Evolutionary conservation across 2,888 invertebrate genomes (phyloP).

Genomic region (Atrina japonica): DNA sequence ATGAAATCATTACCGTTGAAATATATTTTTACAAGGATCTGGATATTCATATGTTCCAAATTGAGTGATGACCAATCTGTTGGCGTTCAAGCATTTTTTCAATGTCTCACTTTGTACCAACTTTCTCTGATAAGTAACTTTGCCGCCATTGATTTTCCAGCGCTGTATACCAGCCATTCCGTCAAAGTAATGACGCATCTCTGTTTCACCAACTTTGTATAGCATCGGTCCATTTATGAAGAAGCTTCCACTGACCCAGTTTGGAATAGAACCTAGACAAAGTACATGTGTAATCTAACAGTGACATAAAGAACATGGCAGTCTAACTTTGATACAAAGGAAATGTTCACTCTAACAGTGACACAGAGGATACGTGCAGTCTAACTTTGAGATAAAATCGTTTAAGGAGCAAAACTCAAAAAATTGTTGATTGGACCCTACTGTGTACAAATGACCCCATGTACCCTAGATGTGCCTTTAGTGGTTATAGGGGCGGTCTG

Average conservation of each 20-base stretch:
- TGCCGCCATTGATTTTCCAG: conserved; percentile 11
- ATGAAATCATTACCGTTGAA: conserved; percentile 30
- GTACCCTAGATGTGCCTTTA: no score
- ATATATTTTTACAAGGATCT: conserved; percentile 29
- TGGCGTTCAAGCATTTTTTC: conserved; percentile 86
- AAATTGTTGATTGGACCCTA: no score
- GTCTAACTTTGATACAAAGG: no score
- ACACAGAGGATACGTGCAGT: no score
- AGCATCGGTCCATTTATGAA: conserved; percentile 27
- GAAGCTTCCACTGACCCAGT: conserved; percentile 11
- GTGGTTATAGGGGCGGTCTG: no score
- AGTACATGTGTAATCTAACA: no score
- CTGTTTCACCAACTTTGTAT: conserved; percentile 19
- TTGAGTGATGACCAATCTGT: conserved; percentile 88
- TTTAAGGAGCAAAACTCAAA: no score
- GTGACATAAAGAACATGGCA: no score
- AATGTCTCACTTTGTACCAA: conserved; percentile 84
- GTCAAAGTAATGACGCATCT: conserved; percentile 24
- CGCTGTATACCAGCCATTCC: conserved; percentile 27
- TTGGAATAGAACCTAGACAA: conserved; percentile 13
- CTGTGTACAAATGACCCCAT: no score
- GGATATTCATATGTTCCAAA: conserved; percentile 2
- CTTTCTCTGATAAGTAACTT: conserved; percentile 26
- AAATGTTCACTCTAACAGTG: no score
- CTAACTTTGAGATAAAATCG: no score